Evolutionary conservation across 2,888 invertebrate species (phyloP).

Genomic region (Euproctis similis): DNA sequence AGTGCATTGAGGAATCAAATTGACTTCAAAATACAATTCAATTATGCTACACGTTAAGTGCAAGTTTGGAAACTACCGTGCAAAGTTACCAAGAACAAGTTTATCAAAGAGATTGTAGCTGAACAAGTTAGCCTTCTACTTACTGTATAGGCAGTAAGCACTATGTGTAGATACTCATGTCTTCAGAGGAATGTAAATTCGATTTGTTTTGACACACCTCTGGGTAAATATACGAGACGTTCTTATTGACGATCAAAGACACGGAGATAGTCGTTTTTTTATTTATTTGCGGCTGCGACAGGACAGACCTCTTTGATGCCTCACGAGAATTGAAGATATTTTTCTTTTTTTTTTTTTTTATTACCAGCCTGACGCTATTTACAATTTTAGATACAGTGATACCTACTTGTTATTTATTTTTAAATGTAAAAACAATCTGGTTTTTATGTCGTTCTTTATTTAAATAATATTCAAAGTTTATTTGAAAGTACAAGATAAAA

Average conservation of each 20-base stretch:
- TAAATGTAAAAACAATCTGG: no score
- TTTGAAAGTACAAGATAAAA: no score
- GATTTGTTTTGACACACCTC: constrained; percentile 22
- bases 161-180: constrained; percentile 22
- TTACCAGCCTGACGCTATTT: neutral
- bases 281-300: no score
- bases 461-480: no score
- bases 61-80: constrained; percentile 64
- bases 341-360: no score
- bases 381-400: neutral
- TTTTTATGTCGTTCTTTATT: no score
- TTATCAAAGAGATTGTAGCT: constrained; percentile 53
- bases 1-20: constrained; percentile 52
- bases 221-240: constrained; percentile 14
- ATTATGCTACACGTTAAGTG: constrained; percentile 66
- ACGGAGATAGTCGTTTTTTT: constrained; percentile 12
- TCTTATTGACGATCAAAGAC: constrained; percentile 23
- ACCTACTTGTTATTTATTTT: no score
- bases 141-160: constrained; percentile 19
- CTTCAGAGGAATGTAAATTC: constrained; percentile 24
- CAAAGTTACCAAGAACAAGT: constrained; percentile 39
- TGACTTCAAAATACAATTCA: constrained; percentile 69
- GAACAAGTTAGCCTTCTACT: constrained; percentile 58
- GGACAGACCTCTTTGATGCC: constrained; percentile 13
- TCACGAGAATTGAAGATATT: constrained; percentile 7